Percentiles rank a stretch among this genome's conserved stretches.
These are phyloP conservation scores for Periparus ater DNA, from an alignment of 2,797 vertebrate species.

Conservation along the genomic window DNA sequence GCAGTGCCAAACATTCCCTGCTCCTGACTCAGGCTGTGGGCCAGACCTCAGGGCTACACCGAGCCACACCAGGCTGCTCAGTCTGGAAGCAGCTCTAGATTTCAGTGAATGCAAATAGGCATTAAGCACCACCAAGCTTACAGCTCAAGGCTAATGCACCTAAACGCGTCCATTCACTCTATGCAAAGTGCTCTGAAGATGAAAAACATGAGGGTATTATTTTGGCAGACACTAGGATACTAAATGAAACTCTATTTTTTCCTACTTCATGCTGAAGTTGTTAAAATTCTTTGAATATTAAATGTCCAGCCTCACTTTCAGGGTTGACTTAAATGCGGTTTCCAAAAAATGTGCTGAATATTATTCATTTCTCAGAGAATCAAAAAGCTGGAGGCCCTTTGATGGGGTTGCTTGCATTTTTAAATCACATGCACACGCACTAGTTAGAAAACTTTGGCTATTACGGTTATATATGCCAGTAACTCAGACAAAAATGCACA, in stretches of 20 bases:
- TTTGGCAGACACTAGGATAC: neutral
- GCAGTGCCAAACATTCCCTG: neutral
- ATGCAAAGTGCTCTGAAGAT: neutral
- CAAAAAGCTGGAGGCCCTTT: slow-evolving; percentile 69
- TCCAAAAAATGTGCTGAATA: slow-evolving; percentile 77
- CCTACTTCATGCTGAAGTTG: slow-evolving; percentile 55
- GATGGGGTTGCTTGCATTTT: slow-evolving; percentile 49
- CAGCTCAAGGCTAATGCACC: neutral
- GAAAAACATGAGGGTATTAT: neutral
- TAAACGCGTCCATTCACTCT: neutral
- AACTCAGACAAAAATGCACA: neutral
- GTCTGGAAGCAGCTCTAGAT: neutral
- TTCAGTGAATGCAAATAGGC: neutral
- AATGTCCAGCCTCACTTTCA: slow-evolving; percentile 67
- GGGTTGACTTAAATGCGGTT: slow-evolving; percentile 62
- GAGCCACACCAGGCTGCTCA: neutral
- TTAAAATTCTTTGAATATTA: slow-evolving; percentile 75
- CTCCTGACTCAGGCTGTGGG: neutral
- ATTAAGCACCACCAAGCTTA: neutral
- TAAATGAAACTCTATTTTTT: slow-evolving; percentile 10
- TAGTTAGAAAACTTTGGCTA: neutral
- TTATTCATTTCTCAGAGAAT: slow-evolving; percentile 64
- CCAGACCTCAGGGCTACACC: neutral
- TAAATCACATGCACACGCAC: slow-evolving; percentile 45
- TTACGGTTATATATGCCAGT: neutral